Evolutionary conservation across 2,113 vertebrate genomes (phyloP), one percentile per base, ranked within the genome.

Genomic region (Sebastes schlegelii): DNA sequence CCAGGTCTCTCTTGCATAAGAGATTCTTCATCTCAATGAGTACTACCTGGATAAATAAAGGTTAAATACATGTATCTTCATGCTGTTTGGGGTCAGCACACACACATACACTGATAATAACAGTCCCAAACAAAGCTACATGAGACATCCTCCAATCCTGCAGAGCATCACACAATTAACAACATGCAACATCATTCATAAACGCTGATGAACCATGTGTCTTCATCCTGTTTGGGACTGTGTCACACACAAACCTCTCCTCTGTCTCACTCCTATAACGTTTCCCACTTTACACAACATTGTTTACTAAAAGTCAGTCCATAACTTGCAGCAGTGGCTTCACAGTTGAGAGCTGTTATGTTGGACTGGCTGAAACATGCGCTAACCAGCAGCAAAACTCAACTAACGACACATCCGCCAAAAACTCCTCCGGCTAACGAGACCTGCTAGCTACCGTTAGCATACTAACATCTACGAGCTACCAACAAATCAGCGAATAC

Each of bases 191-290:
- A 6, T 43, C 17, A 12, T 16, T 63, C 6, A 76, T 8, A 6
- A 1, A 75, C 10, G 1, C 17, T 48, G 10, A 17, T n/a, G 6
- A 21, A 40, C 19, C 26, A 26, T 26, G 26, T 8, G 26, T 17
- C 8, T 43, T 99, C 98, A 26, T 26, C 26, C 80, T 97, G 94
- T 77, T 98, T 99, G 26, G 98, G 64, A 98, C 26, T 26, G 26
- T 26, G 26, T 26, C 49, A 49, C 26, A 26, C 26, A 26, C 26
- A 26, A 26, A 26, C 26, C 2, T 26, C 26, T 26, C 26, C 26
- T 26, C 26, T 26, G 26, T 26, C 26, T 26, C 26, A 26, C 26
- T 26, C 26, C 26, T 26, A 3, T 26, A 26, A 26, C 26, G 26
- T 26, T 26, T 26, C 26, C 26, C 26, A 26, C 26, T 26, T 26